Base-by-base conservation (phyloP, 53 echinoderm and acorn worm species). In the Pentamera pediparva region DNA sequence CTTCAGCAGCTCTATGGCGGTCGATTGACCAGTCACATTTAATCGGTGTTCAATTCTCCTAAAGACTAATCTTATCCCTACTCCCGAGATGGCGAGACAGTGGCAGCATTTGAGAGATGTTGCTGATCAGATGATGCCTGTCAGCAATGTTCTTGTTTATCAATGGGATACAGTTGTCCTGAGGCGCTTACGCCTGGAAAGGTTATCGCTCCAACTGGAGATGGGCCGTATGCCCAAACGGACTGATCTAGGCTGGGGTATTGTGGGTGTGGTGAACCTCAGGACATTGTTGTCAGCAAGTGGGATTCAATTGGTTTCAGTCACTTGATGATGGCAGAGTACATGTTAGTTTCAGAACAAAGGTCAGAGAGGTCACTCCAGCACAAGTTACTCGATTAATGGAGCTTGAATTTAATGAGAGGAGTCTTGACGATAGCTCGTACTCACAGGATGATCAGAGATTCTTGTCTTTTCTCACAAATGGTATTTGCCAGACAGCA, bases 401-500 rank as follows among this genome's bases (percentile, higher is more conserved):
- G 36, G 62, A 17, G 33, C 21, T 62, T 10, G 62, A 62, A 62
- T 62, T 62, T 62, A 62, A 62, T 36, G 62, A 62, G n/a, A 33
- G 62, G 19, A 62, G 22, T 50, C 35, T 58, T 28, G 28, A n/a
- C 17, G 60, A 11, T 5, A 59, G 17, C 26, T 59, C 60, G 6
- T 32, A 30, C 60, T 59, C 60, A 59, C 30, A 30, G 57, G 57
- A 56, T 20, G 57, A 56, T 19, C 9, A 56, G 20, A 56, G 20
- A 25, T 56, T 56, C 20, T 9, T 56, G 26, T 25, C 19, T 13
- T 13, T 56, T 56, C 19, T 56, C 8, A 18, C 11, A 45, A 45
- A 45, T 12, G 47, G 47, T 12, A 45, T 45, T 18, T 12, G 18
- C 11, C 11, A 45, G 47, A 45, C 11, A 45, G 47, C 18, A 12